phyloP scores from a whole-genome alignment of 2,797 vertebrate genomes.

The Falco columbarius region DNA sequence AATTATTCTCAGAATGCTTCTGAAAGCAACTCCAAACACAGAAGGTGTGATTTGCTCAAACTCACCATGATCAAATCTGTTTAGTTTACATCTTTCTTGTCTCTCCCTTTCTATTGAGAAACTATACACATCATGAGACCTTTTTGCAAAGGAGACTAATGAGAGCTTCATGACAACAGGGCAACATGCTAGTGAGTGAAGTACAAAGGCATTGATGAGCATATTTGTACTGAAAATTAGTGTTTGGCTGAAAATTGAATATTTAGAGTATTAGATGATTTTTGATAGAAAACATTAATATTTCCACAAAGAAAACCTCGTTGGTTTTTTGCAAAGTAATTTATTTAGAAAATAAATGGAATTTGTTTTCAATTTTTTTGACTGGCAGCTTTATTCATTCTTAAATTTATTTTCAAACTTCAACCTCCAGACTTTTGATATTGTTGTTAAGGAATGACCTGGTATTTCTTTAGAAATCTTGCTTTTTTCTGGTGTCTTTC shows the following conservation, averaged over 20 bases:
- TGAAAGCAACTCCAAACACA: background rate
- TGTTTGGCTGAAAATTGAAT: background rate
- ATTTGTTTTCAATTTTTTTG: conserved; percentile 38
- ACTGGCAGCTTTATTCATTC: conserved; percentile 50
- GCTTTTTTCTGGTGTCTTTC: background rate
- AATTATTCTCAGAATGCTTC: background rate
- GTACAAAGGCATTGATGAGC: background rate
- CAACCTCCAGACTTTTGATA: background rate
- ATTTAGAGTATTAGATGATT: background rate
- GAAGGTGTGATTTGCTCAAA: background rate
- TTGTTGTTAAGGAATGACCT: background rate
- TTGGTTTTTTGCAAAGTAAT: background rate
- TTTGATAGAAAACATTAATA: background rate
- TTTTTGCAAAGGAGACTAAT: background rate
- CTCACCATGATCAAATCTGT: background rate
- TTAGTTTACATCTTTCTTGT: background rate
- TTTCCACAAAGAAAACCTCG: background rate
- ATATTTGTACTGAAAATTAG: background rate
- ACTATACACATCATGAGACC: background rate
- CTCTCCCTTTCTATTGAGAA: background rate
- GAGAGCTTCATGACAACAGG: background rate
- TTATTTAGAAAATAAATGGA: conserved; percentile 37
- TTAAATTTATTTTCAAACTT: conserved; percentile 36
- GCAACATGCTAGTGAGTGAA: background rate
- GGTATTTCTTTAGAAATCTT: background rate